phyloP scores from a whole-genome alignment of 2,888 invertebrate genomes.

The Drosophila maculinotata region DNA sequence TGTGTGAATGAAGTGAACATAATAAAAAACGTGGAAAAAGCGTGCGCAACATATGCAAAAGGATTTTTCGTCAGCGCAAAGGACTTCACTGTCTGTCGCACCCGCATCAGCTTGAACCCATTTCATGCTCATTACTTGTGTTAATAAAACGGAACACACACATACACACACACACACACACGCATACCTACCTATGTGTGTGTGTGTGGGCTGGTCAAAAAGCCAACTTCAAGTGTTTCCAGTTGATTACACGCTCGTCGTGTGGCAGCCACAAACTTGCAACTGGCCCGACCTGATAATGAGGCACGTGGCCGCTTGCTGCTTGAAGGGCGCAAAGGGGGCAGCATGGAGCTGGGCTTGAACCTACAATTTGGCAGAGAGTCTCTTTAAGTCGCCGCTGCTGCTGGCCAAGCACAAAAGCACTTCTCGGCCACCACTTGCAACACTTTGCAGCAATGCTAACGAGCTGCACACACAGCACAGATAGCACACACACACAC shows the following conservation, averaged over 20 bases:
- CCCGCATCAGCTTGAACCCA: conserved; percentile 32
- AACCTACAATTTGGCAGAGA: conserved; percentile 27
- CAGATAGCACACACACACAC: conserved; percentile 16
- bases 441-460: conserved; percentile 58
- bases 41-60: conserved; percentile 15
- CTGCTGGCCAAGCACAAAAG: conserved; percentile 57
- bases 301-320: conserved; percentile 29
- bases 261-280: conserved; percentile 34
- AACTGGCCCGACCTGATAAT: conserved; percentile 32
- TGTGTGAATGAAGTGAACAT: background rate
- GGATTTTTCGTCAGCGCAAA: conserved; percentile 10
- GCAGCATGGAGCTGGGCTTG: conserved; percentile 6
- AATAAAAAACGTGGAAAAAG: conserved; percentile 14
- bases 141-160: conserved; percentile 32
- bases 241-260: conserved; percentile 63
- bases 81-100: conserved; percentile 36
- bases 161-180: background rate
- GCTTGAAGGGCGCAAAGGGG: background rate
- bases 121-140: conserved; percentile 54
- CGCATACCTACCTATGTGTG: background rate
- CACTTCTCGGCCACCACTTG: conserved; percentile 58
- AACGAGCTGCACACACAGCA: conserved; percentile 56
- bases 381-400: conserved; percentile 36
- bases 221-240: conserved; percentile 59
- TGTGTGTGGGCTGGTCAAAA: conserved; percentile 37